A percentile compares a stretch with the other conserved stretches of the same genome.
Evolutionary conservation across 2,797 vertebrate genomes (phyloP).

Genomic region (Sparus aurata): DNA sequence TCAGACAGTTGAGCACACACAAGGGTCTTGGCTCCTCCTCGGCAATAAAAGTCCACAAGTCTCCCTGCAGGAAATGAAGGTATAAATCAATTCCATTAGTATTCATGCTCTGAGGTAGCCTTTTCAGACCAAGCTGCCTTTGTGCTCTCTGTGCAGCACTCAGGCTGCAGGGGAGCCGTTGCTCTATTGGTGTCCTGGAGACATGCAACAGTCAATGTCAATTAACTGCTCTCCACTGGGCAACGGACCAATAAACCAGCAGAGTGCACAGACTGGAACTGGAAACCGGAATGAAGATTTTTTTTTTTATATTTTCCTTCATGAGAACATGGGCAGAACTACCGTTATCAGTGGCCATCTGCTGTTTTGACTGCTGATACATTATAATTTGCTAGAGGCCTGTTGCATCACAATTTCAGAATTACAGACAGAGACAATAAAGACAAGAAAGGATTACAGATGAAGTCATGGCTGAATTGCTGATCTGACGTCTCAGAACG

Average conservation of each 20-base stretch:
- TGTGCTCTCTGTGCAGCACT: slow-evolving; percentile 72
- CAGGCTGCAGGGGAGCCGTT: slow-evolving; percentile 68
- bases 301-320: slow-evolving; percentile 1
- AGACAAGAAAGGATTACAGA: neutral
- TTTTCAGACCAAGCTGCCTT: slow-evolving; percentile 71
- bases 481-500: neutral
- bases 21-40: slow-evolving; percentile 53
- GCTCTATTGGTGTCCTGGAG: slow-evolving; percentile 71
- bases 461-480: neutral
- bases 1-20: slow-evolving; percentile 54
- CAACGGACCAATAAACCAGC: slow-evolving; percentile 16
- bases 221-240: slow-evolving; percentile 73
- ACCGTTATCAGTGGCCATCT: slow-evolving; percentile 3
- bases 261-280: slow-evolving; percentile 21
- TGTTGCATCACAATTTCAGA: neutral
- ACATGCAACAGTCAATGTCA: slow-evolving; percentile 77
- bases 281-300: neutral
- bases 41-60: slow-evolving; percentile 65
- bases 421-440: neutral
- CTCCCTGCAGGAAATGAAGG: slow-evolving; percentile 69
- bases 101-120: slow-evolving; percentile 75
- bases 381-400: neutral
- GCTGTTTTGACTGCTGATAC: slow-evolving; percentile 21
- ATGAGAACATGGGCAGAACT: neutral
- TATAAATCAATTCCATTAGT: slow-evolving; percentile 84